Conservation (phyloP, 2,888 invertebrate species). For the Drosophila buzzatii region DNA sequence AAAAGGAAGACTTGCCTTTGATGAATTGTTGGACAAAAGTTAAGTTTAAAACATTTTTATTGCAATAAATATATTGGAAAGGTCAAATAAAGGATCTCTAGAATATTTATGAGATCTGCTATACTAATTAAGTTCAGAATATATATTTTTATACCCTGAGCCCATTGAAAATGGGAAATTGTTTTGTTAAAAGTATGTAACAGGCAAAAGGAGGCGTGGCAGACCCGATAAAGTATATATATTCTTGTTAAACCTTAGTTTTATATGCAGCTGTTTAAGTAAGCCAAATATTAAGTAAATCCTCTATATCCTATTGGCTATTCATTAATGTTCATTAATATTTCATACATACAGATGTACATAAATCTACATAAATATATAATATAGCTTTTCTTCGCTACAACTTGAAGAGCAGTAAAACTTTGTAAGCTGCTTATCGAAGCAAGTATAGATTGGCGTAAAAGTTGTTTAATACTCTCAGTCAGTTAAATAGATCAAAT, state of each 20-base stretch:
- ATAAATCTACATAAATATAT: background rate
- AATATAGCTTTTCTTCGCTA: background rate
- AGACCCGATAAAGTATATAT: too few relatives aligned
- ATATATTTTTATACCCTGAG: too few relatives aligned
- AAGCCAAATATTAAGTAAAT: too few relatives aligned
- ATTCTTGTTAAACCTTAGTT: too few relatives aligned
- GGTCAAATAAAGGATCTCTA: too few relatives aligned
- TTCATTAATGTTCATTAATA: background rate
- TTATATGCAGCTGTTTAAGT: too few relatives aligned
- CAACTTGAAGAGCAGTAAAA: slow-evolving; percentile 42
- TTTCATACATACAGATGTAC: background rate
- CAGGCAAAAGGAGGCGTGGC: too few relatives aligned
- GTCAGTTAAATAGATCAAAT: slow-evolving; percentile 10
- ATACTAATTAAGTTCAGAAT: background rate
- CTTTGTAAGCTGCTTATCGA: slow-evolving; percentile 63
- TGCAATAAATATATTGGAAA: background rate
- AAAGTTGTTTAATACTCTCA: slow-evolving; percentile 19
- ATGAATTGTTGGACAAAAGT: background rate
- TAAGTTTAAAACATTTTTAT: background rate
- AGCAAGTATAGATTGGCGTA: slow-evolving; percentile 26
- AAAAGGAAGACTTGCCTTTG: background rate
- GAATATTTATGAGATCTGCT: too few relatives aligned
- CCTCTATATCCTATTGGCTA: too few relatives aligned
- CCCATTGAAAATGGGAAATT: too few relatives aligned
- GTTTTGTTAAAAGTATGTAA: too few relatives aligned